Percentiles rank a stretch among this genome's conserved stretches.
phyloP scores from a whole-genome alignment of 1,140 invertebrate genomes.

The Cydia strobilella region DNA sequence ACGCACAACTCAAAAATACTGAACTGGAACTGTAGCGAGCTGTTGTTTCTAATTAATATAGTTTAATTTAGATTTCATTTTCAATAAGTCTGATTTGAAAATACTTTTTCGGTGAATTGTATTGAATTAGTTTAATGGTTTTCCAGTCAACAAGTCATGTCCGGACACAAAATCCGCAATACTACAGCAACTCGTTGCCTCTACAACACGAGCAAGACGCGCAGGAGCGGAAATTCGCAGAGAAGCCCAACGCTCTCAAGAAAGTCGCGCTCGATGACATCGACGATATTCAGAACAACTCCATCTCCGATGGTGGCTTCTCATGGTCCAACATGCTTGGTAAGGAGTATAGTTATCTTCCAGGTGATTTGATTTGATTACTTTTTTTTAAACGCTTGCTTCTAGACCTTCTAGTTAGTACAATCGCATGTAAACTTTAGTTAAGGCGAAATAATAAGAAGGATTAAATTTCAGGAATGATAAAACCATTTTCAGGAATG shows the following conservation, averaged over 20 bases:
- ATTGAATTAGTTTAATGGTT: background rate
- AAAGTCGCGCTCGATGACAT: slow-evolving; percentile 91
- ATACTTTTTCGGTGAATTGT: slow-evolving; percentile 1
- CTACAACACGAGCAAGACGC: slow-evolving; percentile 54
- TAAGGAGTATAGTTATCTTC: slow-evolving; percentile 47
- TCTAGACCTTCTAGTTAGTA: background rate
- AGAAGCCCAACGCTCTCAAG: slow-evolving; percentile 92
- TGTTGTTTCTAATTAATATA: too few species aligned
- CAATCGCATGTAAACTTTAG: background rate
- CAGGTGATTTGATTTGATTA: slow-evolving; percentile 28
- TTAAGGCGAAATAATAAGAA: slow-evolving; percentile 24
- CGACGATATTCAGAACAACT: slow-evolving; percentile 90
- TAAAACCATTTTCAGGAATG: slow-evolving; percentile 79
- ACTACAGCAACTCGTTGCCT: slow-evolving; percentile 76
- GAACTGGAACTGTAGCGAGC: too few species aligned
- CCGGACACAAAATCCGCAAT: slow-evolving; percentile 77
- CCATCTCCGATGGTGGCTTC: slow-evolving; percentile 88
- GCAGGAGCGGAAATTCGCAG: slow-evolving; percentile 89
- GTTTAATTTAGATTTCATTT: too few species aligned
- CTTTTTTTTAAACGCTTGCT: slow-evolving; percentile 23
- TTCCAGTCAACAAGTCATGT: slow-evolving; percentile 75
- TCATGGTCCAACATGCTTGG: slow-evolving; percentile 92
- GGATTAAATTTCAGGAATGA: slow-evolving; percentile 30
- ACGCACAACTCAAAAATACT: too few species aligned
- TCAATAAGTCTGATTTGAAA: background rate